Conservation (phyloP, 2,113 vertebrate species). For the Syngnathus scovelli region DNA sequence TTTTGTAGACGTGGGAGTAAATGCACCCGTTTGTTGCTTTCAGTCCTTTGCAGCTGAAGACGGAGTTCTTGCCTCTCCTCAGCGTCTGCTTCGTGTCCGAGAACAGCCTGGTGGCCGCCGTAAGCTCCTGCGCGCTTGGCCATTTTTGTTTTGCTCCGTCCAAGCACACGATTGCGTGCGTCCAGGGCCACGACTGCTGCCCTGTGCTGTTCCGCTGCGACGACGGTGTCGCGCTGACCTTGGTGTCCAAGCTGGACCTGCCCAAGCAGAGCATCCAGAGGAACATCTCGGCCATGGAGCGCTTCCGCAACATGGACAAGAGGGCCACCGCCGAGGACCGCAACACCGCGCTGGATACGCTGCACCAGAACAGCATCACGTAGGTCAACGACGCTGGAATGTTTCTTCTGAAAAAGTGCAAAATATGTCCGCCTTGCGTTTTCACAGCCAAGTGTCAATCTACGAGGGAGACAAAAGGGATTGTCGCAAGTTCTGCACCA, state of each 20-base stretch:
- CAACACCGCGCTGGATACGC: constrained; percentile 91
- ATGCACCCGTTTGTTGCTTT: constrained; percentile 11
- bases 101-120: constrained; percentile 93
- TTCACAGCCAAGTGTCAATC: constrained; percentile 94
- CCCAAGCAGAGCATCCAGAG: constrained; percentile 98
- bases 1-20: neutral
- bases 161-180: neutral
- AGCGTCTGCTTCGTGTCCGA: constrained; percentile 94
- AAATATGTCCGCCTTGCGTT: neutral
- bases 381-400: constrained; percentile 56
- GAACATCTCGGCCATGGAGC: constrained; percentile 98
- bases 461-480: constrained; percentile 98
- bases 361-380: constrained; percentile 99
- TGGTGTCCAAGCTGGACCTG: constrained; percentile 93
- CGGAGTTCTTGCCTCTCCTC: constrained; percentile 94
- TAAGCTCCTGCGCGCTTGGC: constrained; percentile 64
- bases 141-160: too few relatives aligned
- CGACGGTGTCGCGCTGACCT: constrained; percentile 84
- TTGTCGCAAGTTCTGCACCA: constrained; percentile 99
- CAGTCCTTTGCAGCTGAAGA: constrained; percentile 94
- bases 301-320: constrained; percentile 99
- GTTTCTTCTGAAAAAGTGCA: too few relatives aligned
- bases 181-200: constrained; percentile 98
- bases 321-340: constrained; percentile 94
- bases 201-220: constrained; percentile 96